A percentile compares a stretch with the other conserved stretches of the same genome.
Evolutionary conservation across 2,113 vertebrate genomes (phyloP).

Genomic region (Zosterops japonicus): DNA sequence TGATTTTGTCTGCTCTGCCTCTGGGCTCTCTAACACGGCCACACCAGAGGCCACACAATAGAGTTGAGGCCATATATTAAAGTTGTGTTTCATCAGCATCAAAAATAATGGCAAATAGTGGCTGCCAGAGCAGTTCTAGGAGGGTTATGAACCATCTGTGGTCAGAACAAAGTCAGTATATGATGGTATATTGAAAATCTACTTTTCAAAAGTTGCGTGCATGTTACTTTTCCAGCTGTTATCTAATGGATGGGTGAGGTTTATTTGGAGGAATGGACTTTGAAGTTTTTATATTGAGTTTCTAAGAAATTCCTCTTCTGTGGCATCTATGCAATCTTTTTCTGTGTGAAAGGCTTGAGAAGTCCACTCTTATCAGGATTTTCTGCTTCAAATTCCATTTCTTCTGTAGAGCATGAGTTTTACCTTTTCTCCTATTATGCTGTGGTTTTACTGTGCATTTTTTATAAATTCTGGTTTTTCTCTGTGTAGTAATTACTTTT

Average conservation of each 20-base stretch:
- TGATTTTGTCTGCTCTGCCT: background rate
- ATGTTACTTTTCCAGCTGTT: background rate
- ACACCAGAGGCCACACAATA: fast-evolving
- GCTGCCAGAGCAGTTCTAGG: background rate
- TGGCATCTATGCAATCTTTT: background rate
- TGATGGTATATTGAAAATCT: background rate
- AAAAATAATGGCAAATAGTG: background rate
- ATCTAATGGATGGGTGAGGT: background rate
- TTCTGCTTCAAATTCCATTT: background rate
- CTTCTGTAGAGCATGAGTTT: background rate
- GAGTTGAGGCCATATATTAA: fast-evolving
- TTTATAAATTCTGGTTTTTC: background rate
- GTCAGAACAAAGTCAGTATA: background rate
- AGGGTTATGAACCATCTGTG: background rate
- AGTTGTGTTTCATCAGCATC: background rate
- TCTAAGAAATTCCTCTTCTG: fast-evolving
- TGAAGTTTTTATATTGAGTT: background rate
- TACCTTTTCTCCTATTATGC: background rate
- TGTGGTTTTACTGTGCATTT: background rate
- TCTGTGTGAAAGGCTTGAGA: background rate
- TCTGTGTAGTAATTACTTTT: background rate
- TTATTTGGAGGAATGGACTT: background rate
- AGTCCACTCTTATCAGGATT: background rate
- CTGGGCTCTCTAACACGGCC: background rate
- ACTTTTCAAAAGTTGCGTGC: background rate